phyloP scores from a whole-genome alignment of 1,140 invertebrate species.

The Drosophila asahinai region DNA sequence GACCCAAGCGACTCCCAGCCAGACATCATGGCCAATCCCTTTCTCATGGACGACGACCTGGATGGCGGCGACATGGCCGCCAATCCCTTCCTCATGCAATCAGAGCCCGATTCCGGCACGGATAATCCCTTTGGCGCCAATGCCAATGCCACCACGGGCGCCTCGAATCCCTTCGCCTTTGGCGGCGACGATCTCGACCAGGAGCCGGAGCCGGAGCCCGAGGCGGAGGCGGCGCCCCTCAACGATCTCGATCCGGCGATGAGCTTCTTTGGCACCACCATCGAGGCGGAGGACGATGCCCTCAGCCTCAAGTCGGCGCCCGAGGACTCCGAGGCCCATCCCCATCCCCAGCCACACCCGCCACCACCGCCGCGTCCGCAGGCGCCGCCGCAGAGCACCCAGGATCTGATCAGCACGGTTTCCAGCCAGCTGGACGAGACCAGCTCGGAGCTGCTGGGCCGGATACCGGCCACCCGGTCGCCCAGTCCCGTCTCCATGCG shows the following conservation, averaged over 20 bases:
- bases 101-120: constrained; percentile 45
- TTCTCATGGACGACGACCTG: constrained; percentile 90
- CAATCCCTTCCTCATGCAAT: constrained; percentile 87
- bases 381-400: constrained; percentile 89
- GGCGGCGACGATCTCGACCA: constrained; percentile 73
- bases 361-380: constrained; percentile 87
- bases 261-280: constrained; percentile 76
- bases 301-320: constrained; percentile 73
- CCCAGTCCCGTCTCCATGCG: constrained; percentile 93
- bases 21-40: constrained; percentile 90
- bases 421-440: constrained; percentile 95
- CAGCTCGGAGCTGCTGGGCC: constrained; percentile 92
- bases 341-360: constrained; percentile 85
- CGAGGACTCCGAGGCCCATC: constrained; percentile 65
- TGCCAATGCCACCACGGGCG: not conserved
- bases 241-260: constrained; percentile 71
- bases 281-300: constrained; percentile 78
- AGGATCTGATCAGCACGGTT: constrained; percentile 93
- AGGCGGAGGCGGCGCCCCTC: constrained; percentile 29
- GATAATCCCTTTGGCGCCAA: constrained; percentile 76
- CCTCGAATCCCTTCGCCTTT: constrained; percentile 88
- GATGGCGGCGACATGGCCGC: constrained; percentile 85
- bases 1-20: constrained; percentile 28
- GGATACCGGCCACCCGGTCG: constrained; percentile 92
- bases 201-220: constrained; percentile 62